Evolutionary conservation across 2,113 vertebrate genomes (phyloP).

Genomic region (Tenebrosternarchus preto): DNA sequence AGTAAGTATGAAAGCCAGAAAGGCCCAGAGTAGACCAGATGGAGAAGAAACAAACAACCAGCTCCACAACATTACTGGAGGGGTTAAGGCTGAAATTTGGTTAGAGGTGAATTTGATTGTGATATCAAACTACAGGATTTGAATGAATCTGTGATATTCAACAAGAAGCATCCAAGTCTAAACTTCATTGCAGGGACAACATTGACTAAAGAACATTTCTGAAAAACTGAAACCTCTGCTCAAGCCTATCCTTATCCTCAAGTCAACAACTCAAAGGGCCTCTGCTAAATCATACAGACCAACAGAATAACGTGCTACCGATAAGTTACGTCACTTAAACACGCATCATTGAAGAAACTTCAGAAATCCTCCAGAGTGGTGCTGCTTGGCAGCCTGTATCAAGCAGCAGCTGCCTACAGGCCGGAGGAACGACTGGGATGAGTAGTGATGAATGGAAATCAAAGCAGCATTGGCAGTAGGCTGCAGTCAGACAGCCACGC

Average conservation of each 20-base stretch:
- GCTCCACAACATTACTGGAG: constrained; percentile 82
- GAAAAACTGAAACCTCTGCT: no score
- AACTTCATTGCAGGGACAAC: background rate
- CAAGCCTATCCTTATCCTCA: no score
- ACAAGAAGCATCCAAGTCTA: background rate
- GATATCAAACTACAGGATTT: no score
- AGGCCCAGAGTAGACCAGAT: constrained; percentile 98
- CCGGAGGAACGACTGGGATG: constrained; percentile 52
- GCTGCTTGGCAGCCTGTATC: constrained; percentile 46
- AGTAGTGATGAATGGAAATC: constrained; percentile 57
- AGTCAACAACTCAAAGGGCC: no score
- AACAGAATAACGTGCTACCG: background rate
- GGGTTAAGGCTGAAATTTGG: constrained; percentile 76
- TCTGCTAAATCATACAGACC: background rate
- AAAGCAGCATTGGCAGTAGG: constrained; percentile 30
- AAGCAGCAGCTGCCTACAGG: constrained; percentile 32
- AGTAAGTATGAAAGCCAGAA: constrained; percentile 97
- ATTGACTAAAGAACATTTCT: no score
- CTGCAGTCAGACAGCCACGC: background rate
- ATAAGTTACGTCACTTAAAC: background rate
- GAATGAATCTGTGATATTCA: background rate
- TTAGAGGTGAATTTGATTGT: no score
- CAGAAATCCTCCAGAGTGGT: constrained; percentile 20
- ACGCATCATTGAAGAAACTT: constrained; percentile 34
- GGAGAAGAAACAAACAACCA: constrained; percentile 97